phyloP scores from a whole-genome alignment of 2,888 invertebrate genomes.

The Drosophila picticornis region DNA sequence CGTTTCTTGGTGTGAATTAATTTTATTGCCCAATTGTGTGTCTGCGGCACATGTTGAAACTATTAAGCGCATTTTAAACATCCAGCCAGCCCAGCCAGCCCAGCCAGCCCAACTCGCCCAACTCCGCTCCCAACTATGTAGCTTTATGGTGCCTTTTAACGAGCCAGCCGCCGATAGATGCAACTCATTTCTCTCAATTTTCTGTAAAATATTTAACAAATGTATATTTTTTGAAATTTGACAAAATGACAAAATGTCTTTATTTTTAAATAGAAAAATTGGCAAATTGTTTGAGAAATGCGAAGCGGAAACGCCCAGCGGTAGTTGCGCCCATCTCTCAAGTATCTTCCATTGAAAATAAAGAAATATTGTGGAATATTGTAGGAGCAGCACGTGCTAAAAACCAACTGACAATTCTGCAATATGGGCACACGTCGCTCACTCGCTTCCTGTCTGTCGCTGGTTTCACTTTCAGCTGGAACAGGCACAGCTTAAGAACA shows the following conservation, averaged over 20 bases:
- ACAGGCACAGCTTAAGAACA: neutral
- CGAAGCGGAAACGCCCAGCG: conserved; percentile 43
- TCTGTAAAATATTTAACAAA: conserved; percentile 29
- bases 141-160: conserved; percentile 62
- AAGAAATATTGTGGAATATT: conserved; percentile 3
- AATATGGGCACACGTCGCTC: conserved; percentile 55
- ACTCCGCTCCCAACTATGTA: conserved; percentile 64
- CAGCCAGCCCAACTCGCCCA: conserved; percentile 1
- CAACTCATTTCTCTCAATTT: conserved; percentile 18
- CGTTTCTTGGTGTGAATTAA: conserved; percentile 82
- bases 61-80: conserved; percentile 82
- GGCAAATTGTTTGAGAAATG: conserved; percentile 49
- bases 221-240: conserved; percentile 29
- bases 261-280: conserved; percentile 74
- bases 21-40: conserved; percentile 82
- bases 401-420: conserved; percentile 8
- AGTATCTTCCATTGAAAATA: conserved; percentile 26
- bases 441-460: conserved; percentile 73
- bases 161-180: conserved; percentile 16
- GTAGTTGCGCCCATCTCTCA: conserved; percentile 36
- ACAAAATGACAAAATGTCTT: conserved; percentile 71
- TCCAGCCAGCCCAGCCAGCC: conserved; percentile 5
- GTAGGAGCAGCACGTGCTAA: conserved; percentile 34
- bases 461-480: conserved; percentile 75
- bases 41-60: conserved; percentile 84